Conservation (phyloP, 2,888 invertebrate species). For the Eristalinus sepulchralis region DNA sequence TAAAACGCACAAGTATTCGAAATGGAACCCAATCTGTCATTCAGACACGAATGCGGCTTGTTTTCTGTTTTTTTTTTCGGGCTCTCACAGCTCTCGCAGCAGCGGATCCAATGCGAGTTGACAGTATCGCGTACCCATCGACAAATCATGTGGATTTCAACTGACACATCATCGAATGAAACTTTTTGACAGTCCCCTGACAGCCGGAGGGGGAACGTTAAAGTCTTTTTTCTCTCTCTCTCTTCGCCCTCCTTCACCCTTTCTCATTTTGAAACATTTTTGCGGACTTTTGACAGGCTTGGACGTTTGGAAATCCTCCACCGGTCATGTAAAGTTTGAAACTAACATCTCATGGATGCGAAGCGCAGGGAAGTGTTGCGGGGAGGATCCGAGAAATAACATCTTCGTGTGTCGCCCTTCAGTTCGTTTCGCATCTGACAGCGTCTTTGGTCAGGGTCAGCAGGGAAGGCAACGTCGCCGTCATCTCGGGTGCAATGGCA, state of each 20-base stretch:
- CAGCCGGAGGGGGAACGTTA: not conserved
- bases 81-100: not conserved
- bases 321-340: not conserved
- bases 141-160: not conserved
- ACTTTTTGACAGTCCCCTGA: not conserved
- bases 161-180: not conserved
- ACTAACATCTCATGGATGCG: not conserved
- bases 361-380: not conserved
- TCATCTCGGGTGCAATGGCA: constrained; percentile 60
- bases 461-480: constrained; percentile 24
- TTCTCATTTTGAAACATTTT: not conserved
- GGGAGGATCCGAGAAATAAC: not conserved
- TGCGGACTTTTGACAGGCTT: not conserved
- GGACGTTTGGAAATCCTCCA: not conserved
- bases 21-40: not conserved
- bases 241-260: not conserved
- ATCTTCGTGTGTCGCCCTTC: not conserved
- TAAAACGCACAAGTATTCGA: not conserved
- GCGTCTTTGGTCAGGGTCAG: no score
- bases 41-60: not conserved
- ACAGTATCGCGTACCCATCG: not conserved
- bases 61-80: not conserved
- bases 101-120: not conserved
- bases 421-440: not conserved
- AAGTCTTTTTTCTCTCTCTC: not conserved